phyloP scores from a whole-genome alignment of 1,140 invertebrate species.

The Ceratoteleas bidentatus region DNA sequence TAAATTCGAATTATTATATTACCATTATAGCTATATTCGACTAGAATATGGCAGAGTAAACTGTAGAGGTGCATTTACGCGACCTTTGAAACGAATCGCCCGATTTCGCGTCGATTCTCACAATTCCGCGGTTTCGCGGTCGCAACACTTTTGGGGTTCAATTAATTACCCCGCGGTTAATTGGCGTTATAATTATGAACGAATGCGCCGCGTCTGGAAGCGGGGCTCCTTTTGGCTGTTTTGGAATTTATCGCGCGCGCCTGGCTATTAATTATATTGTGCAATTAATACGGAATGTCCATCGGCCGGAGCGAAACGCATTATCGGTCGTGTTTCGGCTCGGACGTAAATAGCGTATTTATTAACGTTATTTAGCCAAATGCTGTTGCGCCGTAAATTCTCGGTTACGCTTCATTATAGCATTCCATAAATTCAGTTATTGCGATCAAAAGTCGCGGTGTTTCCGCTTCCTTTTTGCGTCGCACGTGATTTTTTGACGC shows the following conservation, averaged over 20 bases:
- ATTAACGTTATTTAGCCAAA: conserved; percentile 35
- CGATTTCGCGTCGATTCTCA: conserved; percentile 56
- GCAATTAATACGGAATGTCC: conserved; percentile 51
- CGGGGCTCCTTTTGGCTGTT: conserved; percentile 32
- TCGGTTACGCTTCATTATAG: conserved; percentile 13
- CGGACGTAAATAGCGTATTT: conserved; percentile 41
- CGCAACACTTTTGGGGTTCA: conserved; percentile 62
- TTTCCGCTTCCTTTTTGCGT: no score
- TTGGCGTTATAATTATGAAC: conserved; percentile 71
- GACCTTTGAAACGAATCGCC: conserved; percentile 2
- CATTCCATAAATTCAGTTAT: conserved; percentile 27
- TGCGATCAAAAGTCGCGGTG: conserved; percentile 16
- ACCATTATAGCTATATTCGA: no score
- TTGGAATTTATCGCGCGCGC: conserved; percentile 26
- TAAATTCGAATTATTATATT: no score
- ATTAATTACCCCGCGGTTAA: conserved; percentile 73
- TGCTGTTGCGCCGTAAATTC: conserved; percentile 32
- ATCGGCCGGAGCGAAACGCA: conserved; percentile 10
- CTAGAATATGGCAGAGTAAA: conserved; percentile 19
- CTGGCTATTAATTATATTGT: conserved; percentile 54
- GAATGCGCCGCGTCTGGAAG: conserved; percentile 55
- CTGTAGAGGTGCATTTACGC: conserved; percentile 20
- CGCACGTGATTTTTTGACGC: not conserved
- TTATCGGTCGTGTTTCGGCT: conserved; percentile 33
- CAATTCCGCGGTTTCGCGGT: conserved; percentile 56